phyloP scores from a whole-genome alignment of 2,113 vertebrate species.

The Chrysochloris asiatica region DNA sequence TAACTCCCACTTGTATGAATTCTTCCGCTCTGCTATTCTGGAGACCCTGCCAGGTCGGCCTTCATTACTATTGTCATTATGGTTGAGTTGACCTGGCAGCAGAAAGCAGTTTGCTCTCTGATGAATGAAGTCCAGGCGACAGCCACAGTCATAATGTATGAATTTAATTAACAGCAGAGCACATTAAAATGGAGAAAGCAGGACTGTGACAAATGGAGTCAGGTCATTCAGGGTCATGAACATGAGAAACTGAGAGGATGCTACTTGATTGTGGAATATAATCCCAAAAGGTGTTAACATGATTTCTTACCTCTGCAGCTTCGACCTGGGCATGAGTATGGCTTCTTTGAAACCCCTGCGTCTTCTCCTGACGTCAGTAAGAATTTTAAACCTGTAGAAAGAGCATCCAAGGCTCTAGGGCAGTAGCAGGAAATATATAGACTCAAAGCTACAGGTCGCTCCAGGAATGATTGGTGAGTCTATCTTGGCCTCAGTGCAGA shows the following conservation, averaged over 20 bases:
- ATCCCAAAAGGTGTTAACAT: neutral
- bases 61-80: neutral
- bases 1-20: neutral
- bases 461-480: neutral
- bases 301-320: neutral
- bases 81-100: neutral
- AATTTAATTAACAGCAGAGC: constrained; percentile 44
- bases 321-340: neutral
- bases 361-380: neutral
- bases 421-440: neutral
- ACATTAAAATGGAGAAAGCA: neutral
- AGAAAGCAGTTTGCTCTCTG: constrained; percentile 26
- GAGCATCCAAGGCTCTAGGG: neutral
- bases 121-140: constrained; percentile 25
- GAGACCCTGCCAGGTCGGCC: neutral
- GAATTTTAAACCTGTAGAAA: neutral
- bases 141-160: neutral
- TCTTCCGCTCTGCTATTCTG: neutral
- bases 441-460: neutral
- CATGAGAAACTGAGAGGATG: neutral
- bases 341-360: neutral
- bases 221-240: neutral
- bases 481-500: neutral
- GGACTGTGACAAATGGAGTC: neutral
- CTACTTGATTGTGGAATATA: accelerated